Evolutionary conservation across 1,140 invertebrate species (phyloP).

Genomic region (Acromyrmex charruanus): DNA sequence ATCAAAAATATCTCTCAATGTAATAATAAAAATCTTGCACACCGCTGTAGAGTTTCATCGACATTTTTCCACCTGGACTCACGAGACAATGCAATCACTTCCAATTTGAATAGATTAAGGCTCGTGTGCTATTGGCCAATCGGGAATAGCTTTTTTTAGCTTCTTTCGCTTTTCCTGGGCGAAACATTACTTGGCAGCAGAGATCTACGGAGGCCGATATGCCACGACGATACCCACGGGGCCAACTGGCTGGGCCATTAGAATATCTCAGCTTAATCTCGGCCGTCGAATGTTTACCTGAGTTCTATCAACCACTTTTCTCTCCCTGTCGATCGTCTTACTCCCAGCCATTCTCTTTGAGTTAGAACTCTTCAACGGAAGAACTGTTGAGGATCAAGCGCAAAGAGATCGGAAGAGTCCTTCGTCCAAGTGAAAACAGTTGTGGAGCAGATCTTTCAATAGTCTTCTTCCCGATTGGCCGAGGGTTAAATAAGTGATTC

Average conservation of each 20-base stretch:
- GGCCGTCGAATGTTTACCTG: constrained; percentile 80
- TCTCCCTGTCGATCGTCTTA: constrained; percentile 29
- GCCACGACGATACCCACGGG: constrained; percentile 82
- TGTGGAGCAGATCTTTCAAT: constrained; percentile 47
- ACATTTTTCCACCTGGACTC: constrained; percentile 18
- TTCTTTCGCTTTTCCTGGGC: constrained; percentile 67
- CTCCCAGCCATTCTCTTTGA: constrained; percentile 38
- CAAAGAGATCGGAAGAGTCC: constrained; percentile 54
- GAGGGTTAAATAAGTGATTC: constrained; percentile 81
- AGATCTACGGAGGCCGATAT: constrained; percentile 80
- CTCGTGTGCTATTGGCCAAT: constrained; percentile 73
- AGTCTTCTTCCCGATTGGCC: constrained; percentile 46
- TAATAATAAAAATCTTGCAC: constrained; percentile 19
- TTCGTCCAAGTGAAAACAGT: constrained; percentile 63
- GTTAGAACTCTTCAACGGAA: constrained; percentile 6
- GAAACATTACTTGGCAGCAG: constrained; percentile 73
- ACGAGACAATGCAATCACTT: constrained; percentile 53
- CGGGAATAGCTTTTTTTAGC: constrained; percentile 77
- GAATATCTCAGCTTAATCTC: constrained; percentile 84
- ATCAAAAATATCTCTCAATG: neutral
- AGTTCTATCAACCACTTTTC: constrained; percentile 71
- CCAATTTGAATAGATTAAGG: constrained; percentile 65
- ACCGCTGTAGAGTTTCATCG: constrained; percentile 11
- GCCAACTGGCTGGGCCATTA: constrained; percentile 81
- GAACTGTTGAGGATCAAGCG: neutral